Base-by-base conservation (phyloP, 2,888 invertebrate genomes). In the Oscheius sp. region DNA sequence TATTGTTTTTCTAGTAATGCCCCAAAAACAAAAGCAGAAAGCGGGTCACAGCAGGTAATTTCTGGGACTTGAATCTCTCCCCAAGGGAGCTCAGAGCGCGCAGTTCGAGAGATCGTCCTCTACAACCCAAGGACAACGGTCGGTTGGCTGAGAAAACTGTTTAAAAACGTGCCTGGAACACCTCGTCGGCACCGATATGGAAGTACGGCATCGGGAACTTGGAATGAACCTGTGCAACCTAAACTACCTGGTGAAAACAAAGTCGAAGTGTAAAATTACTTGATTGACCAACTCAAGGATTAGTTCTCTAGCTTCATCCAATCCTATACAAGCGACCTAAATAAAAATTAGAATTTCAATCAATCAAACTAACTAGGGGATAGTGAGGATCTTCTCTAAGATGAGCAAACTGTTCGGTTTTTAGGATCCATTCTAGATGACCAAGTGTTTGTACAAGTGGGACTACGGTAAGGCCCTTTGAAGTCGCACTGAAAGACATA, bases 381-480 rank as follows among this genome's bases (percentile, higher is more conserved):
- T 77, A 80, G 10, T 65, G 46, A 15, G 66, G 63, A 65, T 77
- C 76, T 65, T 80, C 80, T 48, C 80, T 25, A 8, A 92, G 88
- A 67, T 91, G 89, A 65, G 89, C 88, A 82, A 91, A 92, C 66
- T 91, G 89, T 33, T 90, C 87, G 23, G 92, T 89, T 84, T 94
- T 94, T 55, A 94, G 88, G 0, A 91, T 90, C 88, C 91, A 92
- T 87, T 93, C 93, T 88, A 93, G 88, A 86, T 93, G 93, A 0
- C 93, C 93, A 86, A 93, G 93, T 0, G 93, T 92, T 88, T 93
- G 93, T 6, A 94, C 88, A 50, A 94, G 87, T 0, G 93, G 93
- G 79, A 93, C 92, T 0, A 92, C 91, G 72, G 90, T 90, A 0
- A 93, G 88, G 20, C 73, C 73, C 15, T 72, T n/a, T 2, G 52